A percentile compares a stretch with the other conserved stretches of the same genome.
Conservation (phyloP, 2,113 vertebrate species). For the Chlamydotis undulata region DNA sequence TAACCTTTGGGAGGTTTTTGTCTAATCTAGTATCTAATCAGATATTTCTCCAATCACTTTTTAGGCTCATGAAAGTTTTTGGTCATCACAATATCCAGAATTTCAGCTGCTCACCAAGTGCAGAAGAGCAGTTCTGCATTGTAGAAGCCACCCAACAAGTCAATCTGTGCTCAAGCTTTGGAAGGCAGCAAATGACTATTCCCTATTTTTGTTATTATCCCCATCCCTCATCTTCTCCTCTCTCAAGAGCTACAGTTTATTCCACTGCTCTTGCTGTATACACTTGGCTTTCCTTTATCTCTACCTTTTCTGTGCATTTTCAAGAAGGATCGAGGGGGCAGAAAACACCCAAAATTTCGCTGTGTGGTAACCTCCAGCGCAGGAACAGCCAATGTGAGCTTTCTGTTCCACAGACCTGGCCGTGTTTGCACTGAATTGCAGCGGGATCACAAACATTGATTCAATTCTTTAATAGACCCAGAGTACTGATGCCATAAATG, state of each 20-base stretch:
- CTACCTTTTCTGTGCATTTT: not conserved
- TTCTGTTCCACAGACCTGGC: not conserved
- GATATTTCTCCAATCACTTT: not conserved
- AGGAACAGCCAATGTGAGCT: not conserved
- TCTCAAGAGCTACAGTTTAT: not conserved
- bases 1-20: not conserved
- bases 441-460: not conserved
- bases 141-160: not conserved
- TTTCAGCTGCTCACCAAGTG: not conserved
- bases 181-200: not conserved
- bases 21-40: not conserved
- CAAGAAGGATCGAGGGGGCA: not conserved
- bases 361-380: rapidly evolving
- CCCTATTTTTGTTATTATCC: not conserved
- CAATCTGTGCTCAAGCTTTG: not conserved
- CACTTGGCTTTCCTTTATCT: not conserved
- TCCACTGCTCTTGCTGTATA: not conserved
- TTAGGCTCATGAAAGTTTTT: not conserved
- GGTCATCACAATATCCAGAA: not conserved
- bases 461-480: not conserved
- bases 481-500: not conserved
- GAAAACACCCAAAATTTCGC: not conserved
- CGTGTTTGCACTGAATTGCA: not conserved
- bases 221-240: not conserved
- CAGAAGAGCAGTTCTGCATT: not conserved